Conservation (phyloP, 1,140 invertebrate species). For the Trinorchestia longiramus region DNA sequence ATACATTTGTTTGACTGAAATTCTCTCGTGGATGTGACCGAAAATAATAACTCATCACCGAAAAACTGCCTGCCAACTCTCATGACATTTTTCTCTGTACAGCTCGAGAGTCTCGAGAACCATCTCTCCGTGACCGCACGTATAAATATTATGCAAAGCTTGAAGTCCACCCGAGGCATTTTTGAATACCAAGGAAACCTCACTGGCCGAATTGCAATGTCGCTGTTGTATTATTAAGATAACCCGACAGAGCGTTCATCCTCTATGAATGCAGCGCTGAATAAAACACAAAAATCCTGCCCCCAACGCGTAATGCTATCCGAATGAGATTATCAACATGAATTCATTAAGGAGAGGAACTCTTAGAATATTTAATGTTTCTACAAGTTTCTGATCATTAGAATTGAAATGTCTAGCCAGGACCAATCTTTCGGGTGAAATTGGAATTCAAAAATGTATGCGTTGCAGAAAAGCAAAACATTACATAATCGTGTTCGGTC, state of each 20-base stretch:
- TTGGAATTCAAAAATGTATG: background rate
- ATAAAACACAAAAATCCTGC: background rate
- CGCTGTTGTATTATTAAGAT: background rate
- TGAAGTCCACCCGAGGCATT: background rate
- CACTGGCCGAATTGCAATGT: background rate
- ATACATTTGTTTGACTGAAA: background rate
- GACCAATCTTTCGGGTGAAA: background rate
- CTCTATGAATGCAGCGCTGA: background rate
- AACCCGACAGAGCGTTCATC: background rate
- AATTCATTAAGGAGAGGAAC: background rate
- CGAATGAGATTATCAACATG: background rate
- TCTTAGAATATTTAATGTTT: background rate
- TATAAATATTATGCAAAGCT: background rate
- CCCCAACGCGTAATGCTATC: background rate
- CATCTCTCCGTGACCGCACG: background rate
- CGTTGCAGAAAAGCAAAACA: background rate
- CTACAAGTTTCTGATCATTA: background rate
- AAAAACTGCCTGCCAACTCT: background rate
- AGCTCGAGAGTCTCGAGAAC: background rate
- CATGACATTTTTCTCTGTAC: background rate
- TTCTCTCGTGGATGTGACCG: background rate
- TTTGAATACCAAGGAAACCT: background rate
- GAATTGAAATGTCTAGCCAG: background rate
- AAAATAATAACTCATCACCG: too few species aligned
- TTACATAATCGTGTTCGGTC: background rate